Evolutionary conservation across 2,797 vertebrate species (phyloP), one percentile per base, ranked within the genome.

Genomic region (Channa striata): DNA sequence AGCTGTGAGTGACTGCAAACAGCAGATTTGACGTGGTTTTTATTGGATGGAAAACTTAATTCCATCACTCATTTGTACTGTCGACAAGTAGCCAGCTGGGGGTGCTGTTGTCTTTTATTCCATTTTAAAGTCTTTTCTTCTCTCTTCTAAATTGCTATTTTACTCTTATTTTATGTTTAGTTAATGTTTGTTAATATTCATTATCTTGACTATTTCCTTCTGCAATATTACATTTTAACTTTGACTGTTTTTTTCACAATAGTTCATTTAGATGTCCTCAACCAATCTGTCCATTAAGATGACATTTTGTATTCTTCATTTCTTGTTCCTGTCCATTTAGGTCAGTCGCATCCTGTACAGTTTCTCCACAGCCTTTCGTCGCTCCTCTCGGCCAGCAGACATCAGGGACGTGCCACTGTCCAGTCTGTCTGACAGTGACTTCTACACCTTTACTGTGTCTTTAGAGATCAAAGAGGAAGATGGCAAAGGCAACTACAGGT

Each of bases 401-500:
- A 93, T 92, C 49, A 96, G 94, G 77, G 97, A 99, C 64, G 80
- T 91, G 0, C 36, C 92, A 2, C 78, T 94, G 76, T 93, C 95
- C 48, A 90, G 95, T 54, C 94, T 95, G 0, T 92, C 96, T 0
- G 97, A 99, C 7, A 91, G 94, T 14, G 97, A 99, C 68, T 91
- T 97, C 11, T 99, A 96, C 86, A 96, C 94, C 72, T 99, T 99
- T 87, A 95, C 89, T 17, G 97, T 98, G 73, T 95, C 96, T 2
- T 85, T 99, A 68, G 98, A 99, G 91, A 93, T 99, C 79, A 97
- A 94, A 86, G 98, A 99, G 93, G 98, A 99, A 47, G 98, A 99
- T 73, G 95, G 97, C 72, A 99, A 98, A 92, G 97, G 97, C 81
- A 99, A 97, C 92, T 99, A 95, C 87, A 98, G 96, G 98, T 99